Evolutionary conservation across 2,797 vertebrate species (phyloP), one percentile per base, ranked within the genome.

Genomic region (Amniataba percoides): DNA sequence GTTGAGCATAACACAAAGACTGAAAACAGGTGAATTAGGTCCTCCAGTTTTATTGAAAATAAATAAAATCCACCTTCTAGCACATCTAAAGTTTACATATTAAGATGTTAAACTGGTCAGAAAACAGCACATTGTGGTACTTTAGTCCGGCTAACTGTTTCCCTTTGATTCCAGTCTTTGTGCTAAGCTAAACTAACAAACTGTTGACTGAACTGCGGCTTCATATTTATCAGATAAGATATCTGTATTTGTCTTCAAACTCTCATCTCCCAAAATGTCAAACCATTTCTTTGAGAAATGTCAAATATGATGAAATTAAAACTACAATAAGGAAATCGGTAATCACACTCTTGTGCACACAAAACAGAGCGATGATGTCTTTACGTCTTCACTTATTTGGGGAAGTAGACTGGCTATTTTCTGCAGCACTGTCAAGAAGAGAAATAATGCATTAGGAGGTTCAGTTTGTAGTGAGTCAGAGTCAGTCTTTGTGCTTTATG

Each of bases 351-450:
- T 43, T 6, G 2, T 51, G 13, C 21, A 55, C 45, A 58, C 49
- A 45, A 14, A 15, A 40, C 14, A 57, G 19, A 49, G 53, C 1
- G 2, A 14, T 3, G 1, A 31, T 48, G 34, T 63, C 65, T 69
- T 73, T 16, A 23, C 34, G 55, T 9, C 25, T 39, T 52, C 25
- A 68, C 40, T 83, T 1, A 9, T 43, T 63, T 49, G 36, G 14
- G 68, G 46, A 68, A 51, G 51, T 42, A 5, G 56, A 43, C 13
- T 0, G 13, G 52, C 48, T 63, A 60, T 62, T 59, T 66, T 55
- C 23, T 94, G 91, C 82, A 95, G 84, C 94, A 96, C 95, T 96
- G 90, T 78, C 21, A 81, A 65, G 27, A 63, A 78, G 39, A 88
- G 14, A 83, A 76, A 39, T n/a, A 6, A 43, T 66, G 19, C 7